A percentile compares a stretch with the other conserved stretches of the same genome.
phyloP scores from a whole-genome alignment of 2,797 vertebrate genomes.

The Neosilurus mollespiculum region DNA sequence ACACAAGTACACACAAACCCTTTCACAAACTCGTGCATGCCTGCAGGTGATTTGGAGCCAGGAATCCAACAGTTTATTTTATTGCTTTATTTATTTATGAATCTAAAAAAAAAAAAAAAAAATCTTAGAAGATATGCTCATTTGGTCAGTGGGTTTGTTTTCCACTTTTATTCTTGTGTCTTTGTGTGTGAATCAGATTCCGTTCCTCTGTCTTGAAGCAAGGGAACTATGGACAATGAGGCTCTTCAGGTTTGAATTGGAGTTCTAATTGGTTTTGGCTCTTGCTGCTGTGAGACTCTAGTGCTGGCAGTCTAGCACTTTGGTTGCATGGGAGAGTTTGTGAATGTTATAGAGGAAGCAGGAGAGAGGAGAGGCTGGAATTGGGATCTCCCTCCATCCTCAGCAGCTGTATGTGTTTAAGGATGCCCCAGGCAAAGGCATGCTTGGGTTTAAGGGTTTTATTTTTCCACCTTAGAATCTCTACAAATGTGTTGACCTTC shows the following conservation, averaged over 20 bases:
- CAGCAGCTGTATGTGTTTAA: constrained; percentile 48
- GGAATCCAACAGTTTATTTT: neutral
- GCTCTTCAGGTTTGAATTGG: constrained; percentile 79
- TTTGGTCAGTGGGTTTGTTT: constrained; percentile 66
- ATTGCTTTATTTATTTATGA: too few relatives aligned
- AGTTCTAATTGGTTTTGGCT: constrained; percentile 79
- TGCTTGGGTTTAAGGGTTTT: neutral
- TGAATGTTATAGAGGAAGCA: constrained; percentile 38
- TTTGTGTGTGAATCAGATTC: constrained; percentile 70
- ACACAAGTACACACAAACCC: neutral
- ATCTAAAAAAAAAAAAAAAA: too few relatives aligned
- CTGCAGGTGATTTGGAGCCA: too few relatives aligned
- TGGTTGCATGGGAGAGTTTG: constrained; percentile 71
- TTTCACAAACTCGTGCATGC: neutral
- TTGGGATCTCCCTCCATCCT: constrained; percentile 36
- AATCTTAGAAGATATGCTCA: constrained; percentile 64
- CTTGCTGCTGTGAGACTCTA: constrained; percentile 67
- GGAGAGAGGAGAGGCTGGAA: constrained; percentile 23
- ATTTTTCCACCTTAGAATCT: constrained; percentile 7
- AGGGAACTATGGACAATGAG: constrained; percentile 76
- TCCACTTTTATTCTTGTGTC: constrained; percentile 49
- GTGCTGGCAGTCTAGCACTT: constrained; percentile 66
- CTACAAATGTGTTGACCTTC: constrained; percentile 10
- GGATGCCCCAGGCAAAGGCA: constrained; percentile 11
- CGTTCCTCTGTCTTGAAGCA: constrained; percentile 77